These are phyloP conservation scores for Grallaria varia DNA, from an alignment of 2,113 vertebrate genomes.

Conservation along the genomic window DNA sequence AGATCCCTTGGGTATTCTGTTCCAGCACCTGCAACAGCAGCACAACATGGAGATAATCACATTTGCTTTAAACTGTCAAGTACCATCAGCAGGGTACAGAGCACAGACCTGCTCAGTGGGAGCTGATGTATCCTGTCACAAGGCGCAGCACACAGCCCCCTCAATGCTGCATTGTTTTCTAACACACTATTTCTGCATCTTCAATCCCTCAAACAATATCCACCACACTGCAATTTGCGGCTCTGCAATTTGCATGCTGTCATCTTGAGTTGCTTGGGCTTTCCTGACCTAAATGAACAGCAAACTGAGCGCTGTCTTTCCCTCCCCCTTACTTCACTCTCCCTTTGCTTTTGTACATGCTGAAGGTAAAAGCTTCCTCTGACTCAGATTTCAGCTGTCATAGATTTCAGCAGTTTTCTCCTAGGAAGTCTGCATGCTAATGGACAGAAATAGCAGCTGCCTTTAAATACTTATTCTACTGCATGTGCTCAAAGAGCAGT, in stretches of 20 bases:
- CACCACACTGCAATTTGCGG: accelerated
- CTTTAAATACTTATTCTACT: neutral
- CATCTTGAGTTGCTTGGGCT: neutral
- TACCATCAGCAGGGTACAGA: neutral
- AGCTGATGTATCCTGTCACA: neutral
- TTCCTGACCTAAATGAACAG: neutral
- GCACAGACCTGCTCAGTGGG: neutral
- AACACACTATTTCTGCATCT: neutral
- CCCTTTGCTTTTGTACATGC: neutral
- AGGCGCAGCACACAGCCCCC: neutral
- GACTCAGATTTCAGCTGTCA: slow-evolving; percentile 49
- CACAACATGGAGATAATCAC: neutral
- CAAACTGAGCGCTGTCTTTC: neutral
- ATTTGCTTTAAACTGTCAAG: neutral
- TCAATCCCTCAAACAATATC: neutral
- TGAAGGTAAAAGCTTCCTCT: slow-evolving; percentile 16
- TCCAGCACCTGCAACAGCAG: neutral
- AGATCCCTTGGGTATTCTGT: neutral
- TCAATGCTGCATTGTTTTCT: neutral
- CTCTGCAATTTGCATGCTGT: accelerated
- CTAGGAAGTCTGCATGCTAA: slow-evolving; percentile 3
- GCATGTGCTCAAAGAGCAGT: neutral
- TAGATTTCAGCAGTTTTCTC: slow-evolving; percentile 10
- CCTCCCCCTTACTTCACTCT: neutral
- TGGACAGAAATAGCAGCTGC: slow-evolving; percentile 20